These are phyloP conservation scores for Encarsia formosa DNA, from an alignment of 2,888 invertebrate species.

Conservation along the genomic window DNA sequence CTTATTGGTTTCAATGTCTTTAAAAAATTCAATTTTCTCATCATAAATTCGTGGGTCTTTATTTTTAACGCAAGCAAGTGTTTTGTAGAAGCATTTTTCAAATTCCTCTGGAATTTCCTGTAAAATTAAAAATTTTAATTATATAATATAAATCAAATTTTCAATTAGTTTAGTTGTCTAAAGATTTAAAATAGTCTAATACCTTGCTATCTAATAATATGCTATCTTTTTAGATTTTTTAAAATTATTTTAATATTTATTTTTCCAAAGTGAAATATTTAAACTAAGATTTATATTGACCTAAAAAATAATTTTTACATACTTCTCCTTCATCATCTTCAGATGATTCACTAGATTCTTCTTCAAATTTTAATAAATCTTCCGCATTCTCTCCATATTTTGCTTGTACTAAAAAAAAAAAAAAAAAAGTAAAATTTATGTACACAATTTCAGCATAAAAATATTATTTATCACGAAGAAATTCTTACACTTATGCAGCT, in stretches of 20 bases:
- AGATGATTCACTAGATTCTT: slow-evolving; percentile 51
- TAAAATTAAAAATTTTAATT: slow-evolving; percentile 4
- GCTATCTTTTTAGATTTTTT: too few species aligned
- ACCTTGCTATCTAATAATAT: too few species aligned
- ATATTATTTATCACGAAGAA: not conserved
- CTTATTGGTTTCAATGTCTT: slow-evolving; percentile 7
- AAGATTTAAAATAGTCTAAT: not conserved
- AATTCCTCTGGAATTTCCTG: slow-evolving; percentile 53
- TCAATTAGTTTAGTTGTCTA: not conserved
- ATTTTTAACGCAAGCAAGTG: slow-evolving; percentile 78
- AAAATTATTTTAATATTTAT: too few species aligned
- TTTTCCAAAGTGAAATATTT: too few species aligned
- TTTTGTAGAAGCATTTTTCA: slow-evolving; percentile 84
- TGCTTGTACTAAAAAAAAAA: slow-evolving; percentile 62
- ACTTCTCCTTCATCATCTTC: slow-evolving; percentile 63
- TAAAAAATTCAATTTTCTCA: slow-evolving; percentile 67
- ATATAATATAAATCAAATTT: not conserved
- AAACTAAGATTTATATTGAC: not conserved
- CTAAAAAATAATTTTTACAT: slow-evolving; percentile 13
- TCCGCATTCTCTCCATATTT: slow-evolving; percentile 63
- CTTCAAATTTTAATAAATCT: slow-evolving; percentile 49
- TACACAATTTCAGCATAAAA: not conserved
- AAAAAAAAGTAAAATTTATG: slow-evolving; percentile 1
- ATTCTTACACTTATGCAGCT: slow-evolving; percentile 72
- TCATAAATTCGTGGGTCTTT: slow-evolving; percentile 90